Evolutionary conservation across 2,797 vertebrate genomes (phyloP).

Genomic region (Oreonectes daqikongensis): DNA sequence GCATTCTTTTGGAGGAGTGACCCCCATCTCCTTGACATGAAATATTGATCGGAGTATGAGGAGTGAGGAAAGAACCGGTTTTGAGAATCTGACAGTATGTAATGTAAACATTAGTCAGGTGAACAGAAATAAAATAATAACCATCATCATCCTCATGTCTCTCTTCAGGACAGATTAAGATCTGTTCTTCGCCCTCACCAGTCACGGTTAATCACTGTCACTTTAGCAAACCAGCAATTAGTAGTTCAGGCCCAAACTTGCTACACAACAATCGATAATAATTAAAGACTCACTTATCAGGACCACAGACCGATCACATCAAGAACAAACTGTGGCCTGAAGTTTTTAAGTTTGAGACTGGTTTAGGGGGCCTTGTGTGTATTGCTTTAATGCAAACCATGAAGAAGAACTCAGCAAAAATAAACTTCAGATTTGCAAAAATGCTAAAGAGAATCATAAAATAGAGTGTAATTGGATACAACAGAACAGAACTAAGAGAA

Average conservation of each 20-base stretch:
- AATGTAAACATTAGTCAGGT: conserved; percentile 12
- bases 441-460: no score
- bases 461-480: no score
- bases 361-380: background rate
- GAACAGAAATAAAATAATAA: background rate
- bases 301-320: conserved; percentile 43
- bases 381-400: background rate
- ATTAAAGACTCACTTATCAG: conserved; percentile 62
- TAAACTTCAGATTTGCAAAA: background rate
- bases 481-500: no score
- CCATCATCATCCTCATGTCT: background rate
- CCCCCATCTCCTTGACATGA: conserved; percentile 28
- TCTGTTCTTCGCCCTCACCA: background rate
- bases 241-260: conserved; percentile 62
- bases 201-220: conserved; percentile 29
- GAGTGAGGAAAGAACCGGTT: background rate
- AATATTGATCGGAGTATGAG: conserved; percentile 18
- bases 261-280: conserved; percentile 69
- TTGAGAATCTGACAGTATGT: background rate
- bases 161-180: background rate
- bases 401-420: background rate
- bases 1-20: conserved; percentile 57
- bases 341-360: background rate
- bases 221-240: conserved; percentile 39
- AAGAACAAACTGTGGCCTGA: background rate